Percentiles rank a stretch among this genome's conserved stretches.
Evolutionary conservation across 2,797 vertebrate species (phyloP).

Genomic region (Lithobates pipiens): DNA sequence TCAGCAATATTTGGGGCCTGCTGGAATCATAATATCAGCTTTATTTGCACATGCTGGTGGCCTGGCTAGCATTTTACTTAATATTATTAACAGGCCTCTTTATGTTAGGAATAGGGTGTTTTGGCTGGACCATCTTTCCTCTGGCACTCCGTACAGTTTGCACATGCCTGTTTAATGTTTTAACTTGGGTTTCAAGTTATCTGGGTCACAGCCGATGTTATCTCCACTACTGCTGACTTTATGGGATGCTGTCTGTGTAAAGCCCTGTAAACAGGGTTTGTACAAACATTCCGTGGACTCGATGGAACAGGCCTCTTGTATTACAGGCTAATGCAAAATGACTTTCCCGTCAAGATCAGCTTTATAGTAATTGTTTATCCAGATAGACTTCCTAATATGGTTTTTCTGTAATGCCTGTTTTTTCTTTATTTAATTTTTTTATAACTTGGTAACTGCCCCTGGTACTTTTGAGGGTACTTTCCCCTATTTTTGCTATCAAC

Average conservation of each 20-base stretch:
- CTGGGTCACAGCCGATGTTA: conserved; percentile 33
- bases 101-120: too few species aligned
- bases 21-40: too few species aligned
- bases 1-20: background rate
- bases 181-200: conserved; percentile 57
- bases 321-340: too few species aligned
- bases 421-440: too few species aligned
- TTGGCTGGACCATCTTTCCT: background rate
- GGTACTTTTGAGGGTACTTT: too few species aligned
- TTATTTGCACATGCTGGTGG: background rate
- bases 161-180: conserved; percentile 61
- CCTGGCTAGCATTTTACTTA: background rate
- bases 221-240: conserved; percentile 39
- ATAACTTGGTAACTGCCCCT: too few species aligned
- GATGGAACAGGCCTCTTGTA: background rate
- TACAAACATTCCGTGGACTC: background rate
- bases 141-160: background rate
- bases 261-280: background rate
- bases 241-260: conserved; percentile 5
- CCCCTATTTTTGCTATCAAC: too few species aligned
- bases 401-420: too few species aligned
- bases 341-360: too few species aligned
- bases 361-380: too few species aligned
- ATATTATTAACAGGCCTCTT: too few species aligned
- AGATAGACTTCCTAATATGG: too few species aligned